phyloP scores from a whole-genome alignment of 1,140 invertebrate genomes.

The Dreissena rostriformis region DNA sequence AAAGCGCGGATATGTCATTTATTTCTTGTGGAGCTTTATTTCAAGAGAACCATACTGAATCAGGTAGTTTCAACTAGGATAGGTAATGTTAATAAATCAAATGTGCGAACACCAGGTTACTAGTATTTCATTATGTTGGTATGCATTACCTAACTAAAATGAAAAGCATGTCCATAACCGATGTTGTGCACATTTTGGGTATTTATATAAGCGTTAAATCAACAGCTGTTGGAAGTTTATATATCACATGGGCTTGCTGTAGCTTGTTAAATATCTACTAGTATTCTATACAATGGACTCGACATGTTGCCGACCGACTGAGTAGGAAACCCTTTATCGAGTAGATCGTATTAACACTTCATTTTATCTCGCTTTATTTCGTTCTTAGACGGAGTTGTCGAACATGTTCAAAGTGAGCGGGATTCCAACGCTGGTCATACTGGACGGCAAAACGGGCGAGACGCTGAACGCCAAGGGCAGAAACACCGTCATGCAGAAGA shows the following conservation, averaged over 20 bases:
- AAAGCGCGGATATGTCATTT: too few relatives aligned
- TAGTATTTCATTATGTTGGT: too few relatives aligned
- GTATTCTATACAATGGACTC: too few relatives aligned
- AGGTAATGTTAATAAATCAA: too few relatives aligned
- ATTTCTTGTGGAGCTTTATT: too few relatives aligned
- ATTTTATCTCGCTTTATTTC: not conserved
- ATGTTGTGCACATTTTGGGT: too few relatives aligned
- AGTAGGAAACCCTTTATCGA: not conserved
- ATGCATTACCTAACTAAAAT: too few relatives aligned
- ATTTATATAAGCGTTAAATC: not conserved
- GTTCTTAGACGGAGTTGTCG: conserved; percentile 85
- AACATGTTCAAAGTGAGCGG: conserved; percentile 88
- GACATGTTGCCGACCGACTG: too few relatives aligned
- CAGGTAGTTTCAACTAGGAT: too few relatives aligned
- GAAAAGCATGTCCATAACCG: too few relatives aligned
- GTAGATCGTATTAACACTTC: not conserved
- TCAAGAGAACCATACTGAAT: too few relatives aligned
- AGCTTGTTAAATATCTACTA: not conserved
- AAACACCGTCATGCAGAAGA: not conserved
- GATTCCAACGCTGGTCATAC: conserved; percentile 84
- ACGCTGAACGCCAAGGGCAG: not conserved
- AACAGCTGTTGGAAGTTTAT: not conserved
- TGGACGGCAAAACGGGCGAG: conserved; percentile 83
- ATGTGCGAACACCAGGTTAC: too few relatives aligned
- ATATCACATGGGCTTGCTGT: not conserved